Evolutionary conservation across 2,113 vertebrate species (phyloP).

Genomic region (Lophius piscatorius): DNA sequence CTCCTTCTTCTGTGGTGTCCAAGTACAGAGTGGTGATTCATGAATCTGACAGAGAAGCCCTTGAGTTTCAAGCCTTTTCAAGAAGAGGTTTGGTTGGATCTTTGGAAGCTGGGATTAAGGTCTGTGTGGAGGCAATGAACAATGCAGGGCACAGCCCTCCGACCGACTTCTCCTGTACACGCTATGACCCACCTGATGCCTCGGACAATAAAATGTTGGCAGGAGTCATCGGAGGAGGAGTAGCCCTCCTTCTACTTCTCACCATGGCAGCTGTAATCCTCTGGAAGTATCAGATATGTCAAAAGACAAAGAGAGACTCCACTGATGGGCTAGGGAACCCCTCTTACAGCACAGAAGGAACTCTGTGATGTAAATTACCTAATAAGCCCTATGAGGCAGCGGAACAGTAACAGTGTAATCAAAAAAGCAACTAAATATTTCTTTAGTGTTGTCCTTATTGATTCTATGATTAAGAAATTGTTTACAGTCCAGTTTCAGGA

Average conservation of each 20-base stretch:
- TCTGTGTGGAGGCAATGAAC: conserved; percentile 79
- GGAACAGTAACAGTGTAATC: background rate
- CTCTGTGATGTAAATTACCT: conserved; percentile 46
- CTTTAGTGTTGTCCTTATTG: background rate
- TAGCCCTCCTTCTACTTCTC: conserved; percentile 65
- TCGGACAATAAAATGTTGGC: conserved; percentile 7
- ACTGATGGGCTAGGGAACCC: conserved; percentile 73
- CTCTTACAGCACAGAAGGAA: conserved; percentile 63
- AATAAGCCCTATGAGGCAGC: background rate
- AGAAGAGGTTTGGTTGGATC: conserved; percentile 53
- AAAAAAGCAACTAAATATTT: conserved; percentile 1
- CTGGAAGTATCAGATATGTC: conserved; percentile 36
- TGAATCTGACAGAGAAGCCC: background rate
- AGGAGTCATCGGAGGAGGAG: conserved; percentile 62
- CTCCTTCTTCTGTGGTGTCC: conserved; percentile 74
- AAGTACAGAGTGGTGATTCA: conserved; percentile 69
- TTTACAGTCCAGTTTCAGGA: conserved; percentile 41
- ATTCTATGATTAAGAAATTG: conserved; percentile 4
- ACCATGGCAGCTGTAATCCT: conserved; percentile 49
- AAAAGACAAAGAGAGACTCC: conserved; percentile 52
- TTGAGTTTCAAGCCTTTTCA: conserved; percentile 20
- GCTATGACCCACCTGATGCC: conserved; percentile 28
- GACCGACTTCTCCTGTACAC: conserved; percentile 66
- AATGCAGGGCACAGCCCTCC: conserved; percentile 58
- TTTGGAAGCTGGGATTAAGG: conserved; percentile 65